phyloP scores from a whole-genome alignment of 1,140 invertebrate species.

The Telenomus remus region DNA sequence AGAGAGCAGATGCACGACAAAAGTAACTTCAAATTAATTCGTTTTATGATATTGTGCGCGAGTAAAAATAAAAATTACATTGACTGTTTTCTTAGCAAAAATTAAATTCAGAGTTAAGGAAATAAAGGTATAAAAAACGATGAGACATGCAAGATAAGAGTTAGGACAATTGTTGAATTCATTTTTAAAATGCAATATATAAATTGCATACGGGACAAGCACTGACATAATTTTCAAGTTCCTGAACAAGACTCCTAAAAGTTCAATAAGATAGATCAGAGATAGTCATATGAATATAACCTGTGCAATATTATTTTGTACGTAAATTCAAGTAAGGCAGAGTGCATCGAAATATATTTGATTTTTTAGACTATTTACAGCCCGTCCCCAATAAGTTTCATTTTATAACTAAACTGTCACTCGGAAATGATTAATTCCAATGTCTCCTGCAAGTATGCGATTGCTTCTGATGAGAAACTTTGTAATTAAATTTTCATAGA shows the following conservation, averaged over 20 bases:
- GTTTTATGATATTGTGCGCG: slow-evolving; percentile 11
- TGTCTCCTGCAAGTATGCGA: slow-evolving; percentile 18
- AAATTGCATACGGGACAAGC: too few relatives aligned
- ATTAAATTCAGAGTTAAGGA: too few relatives aligned
- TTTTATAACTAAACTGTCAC: slow-evolving; percentile 52
- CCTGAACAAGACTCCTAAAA: too few relatives aligned
- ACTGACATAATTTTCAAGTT: too few relatives aligned
- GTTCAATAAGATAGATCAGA: too few relatives aligned
- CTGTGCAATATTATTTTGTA: slow-evolving; percentile 21
- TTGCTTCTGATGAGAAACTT: slow-evolving; percentile 39
- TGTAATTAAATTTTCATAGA: slow-evolving; percentile 49
- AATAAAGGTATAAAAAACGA: too few relatives aligned
- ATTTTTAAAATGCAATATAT: too few relatives aligned
- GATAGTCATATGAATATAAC: slow-evolving; percentile 13
- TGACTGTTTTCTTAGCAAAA: too few relatives aligned
- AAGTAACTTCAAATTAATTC: slow-evolving; percentile 1
- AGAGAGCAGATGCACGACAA: slow-evolving; percentile 20
- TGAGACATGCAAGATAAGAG: too few relatives aligned
- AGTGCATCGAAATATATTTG: slow-evolving; percentile 20
- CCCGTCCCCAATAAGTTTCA: slow-evolving; percentile 18
- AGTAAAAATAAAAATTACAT: too few relatives aligned
- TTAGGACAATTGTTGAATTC: too few relatives aligned
- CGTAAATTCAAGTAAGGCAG: slow-evolving; percentile 20
- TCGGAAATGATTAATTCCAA: slow-evolving; percentile 48
- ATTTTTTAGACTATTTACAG: slow-evolving; percentile 26